Evolutionary conservation across 2,888 invertebrate genomes (phyloP).

Genomic region (Meliscaeva auricollis): DNA sequence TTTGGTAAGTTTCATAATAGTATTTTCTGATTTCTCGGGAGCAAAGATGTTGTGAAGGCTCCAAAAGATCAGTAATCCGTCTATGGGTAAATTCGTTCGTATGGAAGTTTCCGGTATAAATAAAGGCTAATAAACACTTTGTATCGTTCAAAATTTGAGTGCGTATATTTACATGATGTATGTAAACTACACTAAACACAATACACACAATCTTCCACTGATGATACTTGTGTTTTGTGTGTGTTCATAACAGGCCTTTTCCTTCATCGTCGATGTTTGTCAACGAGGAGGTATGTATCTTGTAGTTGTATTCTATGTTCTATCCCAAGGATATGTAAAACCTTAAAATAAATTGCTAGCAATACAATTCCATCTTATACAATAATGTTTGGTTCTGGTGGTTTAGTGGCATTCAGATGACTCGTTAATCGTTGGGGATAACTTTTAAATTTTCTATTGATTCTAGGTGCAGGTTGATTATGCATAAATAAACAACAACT

Average conservation of each 20-base stretch:
- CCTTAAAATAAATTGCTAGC: slow-evolving; percentile 63
- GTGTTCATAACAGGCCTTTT: background rate
- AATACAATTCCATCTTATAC: slow-evolving; percentile 64
- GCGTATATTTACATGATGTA: no score
- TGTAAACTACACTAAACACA: no score
- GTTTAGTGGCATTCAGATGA: slow-evolving; percentile 9
- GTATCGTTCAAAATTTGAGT: slow-evolving; percentile 63
- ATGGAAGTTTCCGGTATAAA: slow-evolving; percentile 50
- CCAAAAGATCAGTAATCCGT: no score
- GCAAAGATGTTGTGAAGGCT: no score
- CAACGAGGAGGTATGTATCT: slow-evolving; percentile 6
- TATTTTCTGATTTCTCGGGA: no score
- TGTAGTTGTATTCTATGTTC: slow-evolving; percentile 30
- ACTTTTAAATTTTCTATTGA: slow-evolving; percentile 34
- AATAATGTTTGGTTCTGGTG: slow-evolving; percentile 11
- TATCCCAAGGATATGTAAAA: slow-evolving; percentile 39
- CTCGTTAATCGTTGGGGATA: slow-evolving; percentile 31
- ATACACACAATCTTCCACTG: no score
- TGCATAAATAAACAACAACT: slow-evolving; percentile 6
- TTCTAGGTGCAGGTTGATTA: slow-evolving; percentile 24
- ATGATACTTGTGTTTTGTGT: background rate
- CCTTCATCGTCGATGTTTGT: background rate
- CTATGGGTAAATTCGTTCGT: background rate
- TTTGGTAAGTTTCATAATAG: no score
- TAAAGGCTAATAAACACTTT: slow-evolving; percentile 68